Base-by-base conservation (phyloP, 2,797 vertebrate species). In the Balearica regulorum region DNA sequence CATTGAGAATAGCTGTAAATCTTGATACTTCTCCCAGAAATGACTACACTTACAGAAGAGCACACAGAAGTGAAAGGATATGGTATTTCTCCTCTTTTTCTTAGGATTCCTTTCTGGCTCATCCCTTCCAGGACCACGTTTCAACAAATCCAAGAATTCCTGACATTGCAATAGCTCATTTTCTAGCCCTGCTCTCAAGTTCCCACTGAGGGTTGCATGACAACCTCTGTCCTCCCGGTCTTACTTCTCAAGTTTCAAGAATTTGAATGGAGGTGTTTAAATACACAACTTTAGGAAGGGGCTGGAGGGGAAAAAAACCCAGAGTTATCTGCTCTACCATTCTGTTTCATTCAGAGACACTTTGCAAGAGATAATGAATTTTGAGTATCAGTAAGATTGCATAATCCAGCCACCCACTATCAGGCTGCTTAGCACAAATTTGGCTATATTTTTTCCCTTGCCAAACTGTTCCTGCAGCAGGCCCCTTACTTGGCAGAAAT, bases 391-490 rank as follows among this genome's bases (percentile, higher is more conserved):
- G 49, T 18, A 35, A 51, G 24, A 57, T 12, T 68, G 37, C 62
- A 73, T 24, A 84, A 85, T 55, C 60, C 95, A 94, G 21, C 77
- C 96, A 75, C 91, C 94, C 96, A 93, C 95, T 58, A 60, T 28
- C 93, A 94, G 83, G 75, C 95, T 97, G 95, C 78, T 92, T 10
- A 66, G 48, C 86, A 68, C 53, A 71, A 60, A 71, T 80, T 90
- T 77, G 86, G 90, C 60, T 73, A 4, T 22, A 26, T 61, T 70
- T 73, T 65, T 57, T 20, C 65, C 77, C 68, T 90, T 71, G 64
- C 94, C 95, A 93, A 57, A 93, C 57, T 64, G 90, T 49, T 95
- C 94, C 91, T 75, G 68, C 83, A 86, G 75, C 86, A 92, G 92
- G 94, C 88, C 91, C 93, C 90, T 84, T 11, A 15, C 25, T 31